phyloP scores from a whole-genome alignment of 2,797 vertebrate genomes.

The Lacerta viridis region DNA sequence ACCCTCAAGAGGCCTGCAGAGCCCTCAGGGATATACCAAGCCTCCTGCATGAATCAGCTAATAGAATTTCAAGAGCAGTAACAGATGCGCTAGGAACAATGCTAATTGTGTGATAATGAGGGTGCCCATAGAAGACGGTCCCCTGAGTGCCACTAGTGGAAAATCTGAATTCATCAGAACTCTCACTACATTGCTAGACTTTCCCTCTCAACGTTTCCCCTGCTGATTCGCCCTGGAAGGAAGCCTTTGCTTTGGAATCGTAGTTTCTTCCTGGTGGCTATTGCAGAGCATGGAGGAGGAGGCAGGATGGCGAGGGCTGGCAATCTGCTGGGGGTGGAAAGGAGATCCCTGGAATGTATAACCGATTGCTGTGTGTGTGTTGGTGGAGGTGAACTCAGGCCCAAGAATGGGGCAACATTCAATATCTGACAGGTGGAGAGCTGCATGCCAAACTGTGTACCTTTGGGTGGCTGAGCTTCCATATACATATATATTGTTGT shows the following conservation, averaged over 20 bases:
- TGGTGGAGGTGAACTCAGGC: background rate
- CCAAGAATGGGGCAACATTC: background rate
- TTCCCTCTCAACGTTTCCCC: background rate
- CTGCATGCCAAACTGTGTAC: background rate
- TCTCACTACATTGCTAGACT: background rate
- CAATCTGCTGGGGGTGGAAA: background rate
- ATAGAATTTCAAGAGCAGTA: conserved; percentile 48
- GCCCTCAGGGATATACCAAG: background rate
- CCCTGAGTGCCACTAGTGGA: background rate
- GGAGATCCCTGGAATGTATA: background rate
- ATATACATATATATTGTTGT: too few relatives aligned
- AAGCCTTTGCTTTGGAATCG: conserved; percentile 1
- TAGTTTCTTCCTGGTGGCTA: background rate
- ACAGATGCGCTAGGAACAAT: conserved; percentile 16
- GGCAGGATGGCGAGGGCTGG: background rate
- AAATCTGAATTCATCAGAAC: conserved; percentile 16
- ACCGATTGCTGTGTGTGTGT: too few relatives aligned
- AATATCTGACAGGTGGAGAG: background rate
- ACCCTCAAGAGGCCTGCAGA: background rate
- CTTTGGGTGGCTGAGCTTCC: background rate
- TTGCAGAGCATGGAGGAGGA: background rate
- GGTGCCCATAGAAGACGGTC: background rate
- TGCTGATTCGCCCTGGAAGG: background rate
- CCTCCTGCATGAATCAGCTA: conserved; percentile 13
- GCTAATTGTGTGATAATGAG: conserved; percentile 34